Evolutionary conservation across 2,113 vertebrate genomes (phyloP), one percentile per base, ranked within the genome.

Genomic region (Daboia siamensis): DNA sequence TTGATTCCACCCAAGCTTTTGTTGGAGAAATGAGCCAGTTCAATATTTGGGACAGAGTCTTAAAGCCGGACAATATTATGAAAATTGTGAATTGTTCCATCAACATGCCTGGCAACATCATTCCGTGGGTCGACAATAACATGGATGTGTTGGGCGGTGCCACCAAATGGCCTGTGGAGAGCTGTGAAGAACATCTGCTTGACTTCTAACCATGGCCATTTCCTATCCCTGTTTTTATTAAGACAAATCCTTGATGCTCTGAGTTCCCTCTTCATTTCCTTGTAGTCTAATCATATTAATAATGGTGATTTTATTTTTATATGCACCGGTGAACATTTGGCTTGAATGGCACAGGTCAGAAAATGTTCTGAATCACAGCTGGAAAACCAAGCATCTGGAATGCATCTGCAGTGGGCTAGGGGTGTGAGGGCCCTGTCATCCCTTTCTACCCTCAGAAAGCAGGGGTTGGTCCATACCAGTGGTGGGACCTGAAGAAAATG

Each of bases 21-120:
- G 99, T 99, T 24, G 99, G 99, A 46, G 99, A 99, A 96, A 97
- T 99, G 96, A 99, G 98, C 97, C 99, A 99, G 96, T 99, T 99
- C 97, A 99, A 99, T 97, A 99, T 99, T 97, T 99, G 99, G 99
- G 99, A 99, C 97, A 97, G 99, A 46, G 99, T 99, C 46, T 98
- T 99, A 56, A 98, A 98, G 11, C 97, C 98, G 0, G 98, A 98
- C 90, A 99, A 99, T 95, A 99, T 99, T 94, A 96, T 98, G 95
- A 98, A 97, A 94, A 98, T 99, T 86, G 99, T 99, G 93, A 99
- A 99, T 97, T 99, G 99, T 96, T 99, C 99, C 0, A 98, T 98
- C 5, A 99, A 99, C 97, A 99, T 99, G 99, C 98, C 99, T 0
- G 99, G 99, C 94, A 99, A 99, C 91, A 98, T 99, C 96, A 98